Evolutionary conservation across 2,888 invertebrate genomes (phyloP), one percentile per base, ranked within the genome.

Genomic region (Parelbella ahira): DNA sequence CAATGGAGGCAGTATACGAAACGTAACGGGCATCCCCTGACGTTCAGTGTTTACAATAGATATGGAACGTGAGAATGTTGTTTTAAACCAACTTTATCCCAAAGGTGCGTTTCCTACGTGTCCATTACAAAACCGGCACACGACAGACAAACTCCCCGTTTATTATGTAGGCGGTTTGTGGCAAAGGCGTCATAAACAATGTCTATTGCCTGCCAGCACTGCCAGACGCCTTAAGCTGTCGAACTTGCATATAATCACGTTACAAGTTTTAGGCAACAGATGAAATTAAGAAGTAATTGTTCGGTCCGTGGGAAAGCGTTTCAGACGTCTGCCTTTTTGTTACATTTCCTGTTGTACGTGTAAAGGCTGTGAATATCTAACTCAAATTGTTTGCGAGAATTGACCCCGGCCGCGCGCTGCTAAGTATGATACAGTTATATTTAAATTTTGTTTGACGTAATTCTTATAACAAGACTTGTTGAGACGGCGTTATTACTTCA

Each of bases 11-110:
- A 64, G 77, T 69, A 73, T 79, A 82, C 79, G 77, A 72, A 69
- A 70, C 73, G 76, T 76, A 78, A 77, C 76, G n/a, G 67, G 65
- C 65, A 67, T 73, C 77, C 67, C 68, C 60, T 53, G 52, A 54
- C 58, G 65, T 66, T 60, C 68, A 63, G 63, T 76, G 65, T 82
- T 79, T 78, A 83, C 80, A 78, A 80, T 76, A 62, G 70, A 65
- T 59, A 66, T 63, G 60, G 68, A 74, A 83, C 86, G 86, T 86
- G 86, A 86, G 86, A 86, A 82, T 73, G 70, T 76, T 62, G 71
- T 70, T 73, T 67, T 68, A 68, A 67, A 68, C 63, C 60, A 68
- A 70, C 71, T 70, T 67, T 69, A 73, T 73, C 74, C 70, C 61
- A 60, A 58, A 60, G 57, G 58, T 60, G 51, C 57, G 60, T 53